Conservation (phyloP, 2,113 vertebrate genomes). For the Lampris incognitus region DNA sequence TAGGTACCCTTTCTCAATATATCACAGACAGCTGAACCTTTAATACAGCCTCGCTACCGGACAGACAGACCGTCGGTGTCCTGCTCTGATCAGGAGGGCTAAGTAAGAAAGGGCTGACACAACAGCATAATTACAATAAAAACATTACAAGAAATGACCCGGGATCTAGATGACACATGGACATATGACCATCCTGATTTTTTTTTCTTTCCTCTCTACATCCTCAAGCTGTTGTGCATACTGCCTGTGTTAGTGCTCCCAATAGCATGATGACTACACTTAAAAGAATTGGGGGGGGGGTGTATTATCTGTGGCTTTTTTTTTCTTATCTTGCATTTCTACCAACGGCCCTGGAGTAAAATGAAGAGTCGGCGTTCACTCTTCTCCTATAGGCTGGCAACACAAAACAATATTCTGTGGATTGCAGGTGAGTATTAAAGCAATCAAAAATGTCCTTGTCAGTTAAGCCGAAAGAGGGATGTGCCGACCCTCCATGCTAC, state of each 20-base stretch:
- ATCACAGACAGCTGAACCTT: slow-evolving; percentile 30
- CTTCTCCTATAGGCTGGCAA: slow-evolving; percentile 45
- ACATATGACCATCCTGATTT: slow-evolving; percentile 38
- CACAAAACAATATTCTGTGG: slow-evolving; percentile 56
- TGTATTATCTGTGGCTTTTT: slow-evolving; percentile 35
- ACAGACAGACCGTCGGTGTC: background rate
- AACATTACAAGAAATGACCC: slow-evolving; percentile 58
- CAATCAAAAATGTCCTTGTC: slow-evolving; percentile 27
- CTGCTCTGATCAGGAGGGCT: slow-evolving; percentile 9
- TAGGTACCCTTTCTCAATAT: slow-evolving; percentile 19
- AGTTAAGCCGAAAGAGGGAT: slow-evolving; percentile 17
- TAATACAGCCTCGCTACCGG: slow-evolving; percentile 28
- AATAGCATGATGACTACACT: slow-evolving; percentile 37
- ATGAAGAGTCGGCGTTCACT: slow-evolving; percentile 33
- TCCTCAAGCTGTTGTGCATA: slow-evolving; percentile 30
- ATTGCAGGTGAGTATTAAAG: slow-evolving; percentile 38
- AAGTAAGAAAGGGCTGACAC: slow-evolving; percentile 27
- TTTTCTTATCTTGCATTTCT: background rate
- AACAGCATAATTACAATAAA: slow-evolving; percentile 26
- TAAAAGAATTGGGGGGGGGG: slow-evolving; percentile 26
- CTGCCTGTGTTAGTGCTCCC: slow-evolving; percentile 52
- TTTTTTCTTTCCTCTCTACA: background rate
- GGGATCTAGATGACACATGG: slow-evolving; percentile 76
- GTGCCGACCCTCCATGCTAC: slow-evolving; percentile 28
- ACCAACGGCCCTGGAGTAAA: slow-evolving; percentile 31